A percentile compares a stretch with the other conserved stretches of the same genome.
These are phyloP conservation scores for Mamestra configurata DNA, from an alignment of 1,140 invertebrate genomes.

Conservation along the genomic window DNA sequence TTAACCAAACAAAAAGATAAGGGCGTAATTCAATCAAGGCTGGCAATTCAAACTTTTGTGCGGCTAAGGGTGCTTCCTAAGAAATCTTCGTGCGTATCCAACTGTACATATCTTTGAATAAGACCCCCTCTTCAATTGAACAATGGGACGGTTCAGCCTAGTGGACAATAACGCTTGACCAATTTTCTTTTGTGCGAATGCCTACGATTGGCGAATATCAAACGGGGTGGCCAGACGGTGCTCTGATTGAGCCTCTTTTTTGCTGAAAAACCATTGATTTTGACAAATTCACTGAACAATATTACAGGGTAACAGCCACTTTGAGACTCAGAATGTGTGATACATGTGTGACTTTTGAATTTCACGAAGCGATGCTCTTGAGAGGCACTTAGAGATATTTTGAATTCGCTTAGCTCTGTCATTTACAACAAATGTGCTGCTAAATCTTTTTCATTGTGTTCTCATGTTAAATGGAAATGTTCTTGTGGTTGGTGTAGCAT, in stretches of 20 bases:
- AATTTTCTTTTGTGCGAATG: constrained; percentile 85
- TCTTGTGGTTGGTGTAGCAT: background rate
- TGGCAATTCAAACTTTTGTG: constrained; percentile 60
- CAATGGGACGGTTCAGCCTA: constrained; percentile 80
- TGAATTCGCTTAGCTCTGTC: constrained; percentile 3
- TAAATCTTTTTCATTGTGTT: constrained; percentile 15
- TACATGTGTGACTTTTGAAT: constrained; percentile 33
- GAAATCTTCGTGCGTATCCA: constrained; percentile 66
- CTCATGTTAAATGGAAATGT: background rate
- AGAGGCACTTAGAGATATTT: constrained; percentile 1
- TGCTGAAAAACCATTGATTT: constrained; percentile 76
- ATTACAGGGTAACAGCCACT: constrained; percentile 33
- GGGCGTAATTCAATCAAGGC: constrained; percentile 62
- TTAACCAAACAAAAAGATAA: constrained; percentile 57
- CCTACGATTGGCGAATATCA: constrained; percentile 81
- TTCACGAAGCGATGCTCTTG: background rate
- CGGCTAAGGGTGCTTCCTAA: constrained; percentile 58
- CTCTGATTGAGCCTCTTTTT: constrained; percentile 77
- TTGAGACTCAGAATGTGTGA: constrained; percentile 26
- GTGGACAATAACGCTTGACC: constrained; percentile 85
- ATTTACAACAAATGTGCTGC: constrained; percentile 14
- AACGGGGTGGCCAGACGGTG: constrained; percentile 68
- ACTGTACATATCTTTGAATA: constrained; percentile 74
- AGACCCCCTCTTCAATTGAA: constrained; percentile 73
- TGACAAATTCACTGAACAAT: constrained; percentile 73